A percentile compares a stretch with the other conserved stretches of the same genome.
phyloP scores from a whole-genome alignment of 1,140 invertebrate species.

The Amyelois transitella region DNA sequence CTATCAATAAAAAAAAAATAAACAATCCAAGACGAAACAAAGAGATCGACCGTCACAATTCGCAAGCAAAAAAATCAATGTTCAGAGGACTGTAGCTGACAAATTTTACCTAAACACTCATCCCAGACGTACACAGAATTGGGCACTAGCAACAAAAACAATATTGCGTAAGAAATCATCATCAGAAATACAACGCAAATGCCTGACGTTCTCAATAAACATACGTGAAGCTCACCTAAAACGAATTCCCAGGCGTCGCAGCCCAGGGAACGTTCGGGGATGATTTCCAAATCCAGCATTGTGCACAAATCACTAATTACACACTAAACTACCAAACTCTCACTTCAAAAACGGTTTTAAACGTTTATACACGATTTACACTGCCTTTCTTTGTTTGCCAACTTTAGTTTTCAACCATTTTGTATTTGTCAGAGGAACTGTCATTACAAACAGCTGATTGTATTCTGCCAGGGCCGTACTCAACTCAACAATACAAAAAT shows the following conservation, averaged over 20 bases:
- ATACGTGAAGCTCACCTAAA: slow-evolving; percentile 83
- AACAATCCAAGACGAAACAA: slow-evolving; percentile 51
- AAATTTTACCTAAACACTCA: slow-evolving; percentile 3
- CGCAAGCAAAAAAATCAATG: slow-evolving; percentile 57
- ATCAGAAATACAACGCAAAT: slow-evolving; percentile 71
- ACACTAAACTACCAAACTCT: slow-evolving; percentile 67
- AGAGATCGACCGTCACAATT: slow-evolving; percentile 40
- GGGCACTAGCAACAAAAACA: slow-evolving; percentile 25
- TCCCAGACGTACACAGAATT: slow-evolving; percentile 1
- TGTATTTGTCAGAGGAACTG: slow-evolving; percentile 75
- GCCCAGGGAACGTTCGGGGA: slow-evolving; percentile 95
- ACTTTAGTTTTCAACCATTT: slow-evolving; percentile 76
- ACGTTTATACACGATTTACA: slow-evolving; percentile 57
- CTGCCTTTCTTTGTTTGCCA: slow-evolving; percentile 74
- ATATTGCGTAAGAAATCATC: slow-evolving; percentile 63
- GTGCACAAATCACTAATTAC: slow-evolving; percentile 56
- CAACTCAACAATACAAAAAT: too few species aligned
- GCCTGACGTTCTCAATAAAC: slow-evolving; percentile 68
- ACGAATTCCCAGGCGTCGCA: slow-evolving; percentile 98
- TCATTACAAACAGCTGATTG: slow-evolving; percentile 76
- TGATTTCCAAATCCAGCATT: slow-evolving; percentile 97
- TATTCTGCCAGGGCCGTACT: slow-evolving; percentile 58
- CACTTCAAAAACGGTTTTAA: slow-evolving; percentile 59
- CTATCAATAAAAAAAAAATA: slow-evolving; percentile 67
- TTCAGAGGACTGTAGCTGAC: slow-evolving; percentile 2